Conservation (phyloP, 2,888 invertebrate genomes). For the Metopia argyrocephala region DNA sequence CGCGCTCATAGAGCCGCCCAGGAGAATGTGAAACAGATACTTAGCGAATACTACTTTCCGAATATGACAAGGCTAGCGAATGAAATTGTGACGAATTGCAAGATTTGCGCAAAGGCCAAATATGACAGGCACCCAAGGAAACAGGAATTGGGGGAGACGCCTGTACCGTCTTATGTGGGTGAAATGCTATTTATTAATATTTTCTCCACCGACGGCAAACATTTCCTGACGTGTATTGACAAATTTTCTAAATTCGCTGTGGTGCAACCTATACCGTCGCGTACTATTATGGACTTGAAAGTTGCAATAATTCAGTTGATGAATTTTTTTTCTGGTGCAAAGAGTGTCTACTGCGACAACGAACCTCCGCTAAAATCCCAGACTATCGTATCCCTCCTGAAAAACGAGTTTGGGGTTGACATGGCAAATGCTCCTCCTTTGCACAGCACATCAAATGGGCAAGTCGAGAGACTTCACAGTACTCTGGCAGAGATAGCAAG, state of each 20-base stretch:
- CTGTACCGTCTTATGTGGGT: constrained; percentile 38
- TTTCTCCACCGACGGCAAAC: constrained; percentile 58
- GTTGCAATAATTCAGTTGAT: constrained; percentile 29
- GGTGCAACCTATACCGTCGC: constrained; percentile 61
- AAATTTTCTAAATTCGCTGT: constrained; percentile 66
- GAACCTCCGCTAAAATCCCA: constrained; percentile 23
- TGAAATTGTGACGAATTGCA: constrained; percentile 54
- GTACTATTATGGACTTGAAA: constrained; percentile 64
- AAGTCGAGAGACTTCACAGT: constrained; percentile 63
- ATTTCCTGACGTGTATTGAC: constrained; percentile 62
- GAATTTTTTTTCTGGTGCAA: constrained; percentile 14
- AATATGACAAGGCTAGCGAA: constrained; percentile 39
- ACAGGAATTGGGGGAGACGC: constrained; percentile 42
- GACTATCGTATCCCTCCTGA: background rate
- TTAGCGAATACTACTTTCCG: constrained; percentile 52
- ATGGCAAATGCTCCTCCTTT: constrained; percentile 10
- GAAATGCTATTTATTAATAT: constrained; percentile 52
- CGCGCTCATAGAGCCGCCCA: constrained; percentile 60
- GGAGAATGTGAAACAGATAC: constrained; percentile 64
- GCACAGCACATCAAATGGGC: constrained; percentile 56
- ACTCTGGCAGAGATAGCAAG: constrained; percentile 62
- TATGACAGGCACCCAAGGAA: constrained; percentile 64
- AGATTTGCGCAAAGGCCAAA: constrained; percentile 55
- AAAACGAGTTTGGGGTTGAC: constrained; percentile 14
- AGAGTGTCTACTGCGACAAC: constrained; percentile 24